Base-by-base conservation (phyloP, 2,888 invertebrate species). In the Hyposoter didymator region DNA sequence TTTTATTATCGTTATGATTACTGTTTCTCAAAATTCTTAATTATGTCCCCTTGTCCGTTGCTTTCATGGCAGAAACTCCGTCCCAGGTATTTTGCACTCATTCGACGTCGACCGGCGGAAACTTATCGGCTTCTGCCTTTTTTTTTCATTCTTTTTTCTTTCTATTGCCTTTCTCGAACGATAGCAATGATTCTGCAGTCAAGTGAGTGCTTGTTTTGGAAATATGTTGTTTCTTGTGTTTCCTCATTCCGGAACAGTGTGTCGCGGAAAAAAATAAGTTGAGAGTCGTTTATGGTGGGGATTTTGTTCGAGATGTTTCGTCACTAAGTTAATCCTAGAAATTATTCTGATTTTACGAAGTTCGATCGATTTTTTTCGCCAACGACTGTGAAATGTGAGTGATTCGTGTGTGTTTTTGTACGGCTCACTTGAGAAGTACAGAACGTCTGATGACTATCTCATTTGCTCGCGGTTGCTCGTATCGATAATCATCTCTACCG, bases 401-500 rank as follows among this genome's bases (percentile, higher is more conserved):
- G n/a, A 66, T 39, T 43, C 19, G 1, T 22, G n/a, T 72, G n/a
- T 19, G 12, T 28, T 74, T 39, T 52, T 1, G 8, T 39, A 39
- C 39, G 43, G 19, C 59, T 59, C 43, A 59, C 19, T 59, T 22
- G 43, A 59, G 17, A 14, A 43, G 59, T 28, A 43, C 59, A 28
- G 43, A 43, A 43, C 7, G 39, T 10, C 49, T 28, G 70, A 8
- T 32, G n/a, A n/a, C 32, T 22, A 32, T 35, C 66, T 67, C 74
- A 69, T 69, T 82, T 64, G 76, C 76, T 74, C 49, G 84, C 49
- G 84, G 72, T 84, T 78, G 82, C 82, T 85, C 88, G 88, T 89
- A 87, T 89, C 90, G 88, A 91, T 91, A 90, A 91, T 91, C 90
- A 89, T 91, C 90, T 90, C 90, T 89, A 88, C 90, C 88, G 90